These are phyloP conservation scores for Phenganax stokvisi DNA, from an alignment of 92 coral and sea anemone genomes.

Conservation along the genomic window DNA sequence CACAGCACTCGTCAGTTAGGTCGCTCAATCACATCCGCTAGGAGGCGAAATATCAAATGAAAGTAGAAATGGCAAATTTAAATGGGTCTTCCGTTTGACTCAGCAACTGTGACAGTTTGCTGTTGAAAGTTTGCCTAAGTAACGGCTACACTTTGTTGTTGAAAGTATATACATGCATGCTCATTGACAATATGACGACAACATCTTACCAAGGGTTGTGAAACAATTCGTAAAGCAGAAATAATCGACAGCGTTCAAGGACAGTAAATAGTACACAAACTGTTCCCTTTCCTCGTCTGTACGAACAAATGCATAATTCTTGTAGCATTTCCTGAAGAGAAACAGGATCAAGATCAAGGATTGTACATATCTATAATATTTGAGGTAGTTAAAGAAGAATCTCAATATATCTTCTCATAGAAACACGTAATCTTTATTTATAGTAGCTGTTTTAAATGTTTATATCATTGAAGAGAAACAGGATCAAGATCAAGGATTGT, in stretches of 20 bases:
- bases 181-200: too few species aligned
- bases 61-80: not conserved
- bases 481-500: too few species aligned
- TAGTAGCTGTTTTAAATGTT: too few species aligned
- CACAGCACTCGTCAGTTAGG: not conserved
- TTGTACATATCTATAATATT: not conserved
- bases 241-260: slow-evolving; percentile 91
- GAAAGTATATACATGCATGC: too few species aligned
- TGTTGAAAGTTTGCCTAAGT: too few species aligned
- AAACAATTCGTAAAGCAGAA: slow-evolving; percentile 96
- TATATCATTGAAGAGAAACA: too few species aligned
- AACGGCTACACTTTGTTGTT: too few species aligned
- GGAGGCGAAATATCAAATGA: not conserved
- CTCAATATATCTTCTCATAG: too few species aligned
- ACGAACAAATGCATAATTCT: slow-evolving; percentile 83
- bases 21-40: not conserved
- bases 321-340: slow-evolving; percentile 62
- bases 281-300: slow-evolving; percentile 97
- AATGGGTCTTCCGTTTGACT: not conserved
- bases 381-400: not conserved
- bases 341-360: not conserved
- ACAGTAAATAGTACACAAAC: slow-evolving; percentile 73
- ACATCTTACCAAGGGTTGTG: slow-evolving; percentile 61
- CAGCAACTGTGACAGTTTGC: too few species aligned
- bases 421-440: too few species aligned